Conservation (phyloP, 2,888 invertebrate species). For the Drosophila yooni region DNA sequence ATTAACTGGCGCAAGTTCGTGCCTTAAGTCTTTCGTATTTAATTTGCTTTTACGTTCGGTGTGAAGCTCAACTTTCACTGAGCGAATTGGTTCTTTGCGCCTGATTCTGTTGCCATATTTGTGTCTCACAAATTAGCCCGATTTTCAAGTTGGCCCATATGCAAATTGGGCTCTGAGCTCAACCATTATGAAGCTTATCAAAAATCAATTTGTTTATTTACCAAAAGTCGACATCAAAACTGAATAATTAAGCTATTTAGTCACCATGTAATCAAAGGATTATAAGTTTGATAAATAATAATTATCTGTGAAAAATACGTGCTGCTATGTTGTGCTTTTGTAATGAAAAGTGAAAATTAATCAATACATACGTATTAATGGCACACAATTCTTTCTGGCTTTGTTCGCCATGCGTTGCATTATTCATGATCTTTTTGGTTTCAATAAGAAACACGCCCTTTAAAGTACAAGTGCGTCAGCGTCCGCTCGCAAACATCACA, state of each 20-base stretch:
- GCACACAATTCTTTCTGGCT: neutral
- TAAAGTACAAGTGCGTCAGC: conserved; percentile 56
- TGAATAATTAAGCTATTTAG: conserved; percentile 11
- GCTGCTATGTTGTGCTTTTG: conserved; percentile 23
- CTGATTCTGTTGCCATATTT: conserved; percentile 38
- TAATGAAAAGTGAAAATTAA: conserved; percentile 66
- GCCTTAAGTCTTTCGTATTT: conserved; percentile 71
- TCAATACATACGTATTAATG: conserved; percentile 10
- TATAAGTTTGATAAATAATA: neutral
- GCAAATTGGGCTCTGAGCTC: conserved; percentile 43
- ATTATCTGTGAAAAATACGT: conserved; percentile 17
- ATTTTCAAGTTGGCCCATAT: conserved; percentile 41
- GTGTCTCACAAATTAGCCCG: conserved; percentile 39
- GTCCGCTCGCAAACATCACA: conserved; percentile 17
- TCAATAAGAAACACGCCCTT: conserved; percentile 45
- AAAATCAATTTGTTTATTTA: conserved; percentile 30
- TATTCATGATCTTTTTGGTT: conserved; percentile 54
- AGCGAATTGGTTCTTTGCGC: conserved; percentile 39
- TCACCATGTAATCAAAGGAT: neutral
- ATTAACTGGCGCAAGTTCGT: conserved; percentile 71
- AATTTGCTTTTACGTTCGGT: conserved; percentile 25
- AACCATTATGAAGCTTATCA: conserved; percentile 13
- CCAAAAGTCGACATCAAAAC: neutral
- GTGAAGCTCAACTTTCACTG: conserved; percentile 70
- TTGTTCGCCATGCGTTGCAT: conserved; percentile 43